A percentile compares a stretch with the other conserved stretches of the same genome.
Conservation (phyloP, 2,888 invertebrate genomes). For the Cheilosia vernalis region DNA sequence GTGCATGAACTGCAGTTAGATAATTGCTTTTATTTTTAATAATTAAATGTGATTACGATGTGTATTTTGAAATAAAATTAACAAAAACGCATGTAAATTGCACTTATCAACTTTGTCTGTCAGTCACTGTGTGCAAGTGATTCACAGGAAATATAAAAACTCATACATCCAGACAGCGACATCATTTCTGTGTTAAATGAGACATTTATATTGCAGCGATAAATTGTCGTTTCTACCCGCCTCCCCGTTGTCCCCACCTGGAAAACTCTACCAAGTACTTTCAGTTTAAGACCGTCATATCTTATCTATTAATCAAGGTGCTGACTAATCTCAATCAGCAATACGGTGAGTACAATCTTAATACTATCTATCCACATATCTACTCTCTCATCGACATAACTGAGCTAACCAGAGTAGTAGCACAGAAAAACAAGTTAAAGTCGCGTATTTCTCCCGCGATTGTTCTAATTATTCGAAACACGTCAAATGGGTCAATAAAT, state of each 20-base stretch:
- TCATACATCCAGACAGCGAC: background rate
- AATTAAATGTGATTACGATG: conserved; percentile 42
- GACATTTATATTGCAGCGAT: conserved; percentile 23
- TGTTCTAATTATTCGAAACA: conserved; percentile 5
- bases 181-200: conserved; percentile 6
- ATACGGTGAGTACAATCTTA: background rate
- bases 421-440: background rate
- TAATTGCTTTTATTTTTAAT: conserved; percentile 41
- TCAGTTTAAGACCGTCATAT: conserved; percentile 10
- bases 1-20: conserved; percentile 58
- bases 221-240: conserved; percentile 1
- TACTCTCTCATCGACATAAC: background rate
- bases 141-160: conserved; percentile 33
- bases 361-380: background rate
- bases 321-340: conserved; percentile 25
- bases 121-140: conserved; percentile 25
- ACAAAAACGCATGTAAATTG: conserved; percentile 6
- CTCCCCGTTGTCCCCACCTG: background rate
- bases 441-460: background rate
- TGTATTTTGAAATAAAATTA: conserved; percentile 9
- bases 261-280: background rate
- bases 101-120: conserved; percentile 25
- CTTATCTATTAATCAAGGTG: conserved; percentile 43
- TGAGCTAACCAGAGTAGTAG: background rate
- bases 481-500: conserved; percentile 20